Conservation (phyloP, 1,140 invertebrate genomes). For the Globodera ellingtonae region DNA sequence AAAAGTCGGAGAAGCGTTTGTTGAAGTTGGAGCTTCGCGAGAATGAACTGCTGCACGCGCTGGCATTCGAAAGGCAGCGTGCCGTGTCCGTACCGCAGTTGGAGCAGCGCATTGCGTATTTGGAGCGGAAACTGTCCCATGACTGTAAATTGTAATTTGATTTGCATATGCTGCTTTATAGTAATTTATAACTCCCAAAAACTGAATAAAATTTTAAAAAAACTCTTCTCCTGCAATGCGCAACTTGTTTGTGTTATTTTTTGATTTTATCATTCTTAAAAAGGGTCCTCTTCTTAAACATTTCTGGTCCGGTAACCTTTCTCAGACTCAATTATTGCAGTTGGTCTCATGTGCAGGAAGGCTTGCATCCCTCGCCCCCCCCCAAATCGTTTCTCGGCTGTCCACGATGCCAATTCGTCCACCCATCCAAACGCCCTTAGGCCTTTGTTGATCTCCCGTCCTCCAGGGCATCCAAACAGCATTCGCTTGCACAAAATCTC, state of each 20-base stretch:
- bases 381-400: no score
- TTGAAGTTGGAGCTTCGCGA: conserved; percentile 27
- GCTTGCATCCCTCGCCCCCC: no score
- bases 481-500: neutral
- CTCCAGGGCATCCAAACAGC: neutral
- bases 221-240: no score
- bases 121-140: conserved; percentile 19
- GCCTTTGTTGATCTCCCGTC: no score
- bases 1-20: conserved; percentile 25
- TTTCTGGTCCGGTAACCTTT: no score
- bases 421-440: no score
- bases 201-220: neutral
- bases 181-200: neutral
- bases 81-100: conserved; percentile 29
- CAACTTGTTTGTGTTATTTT: no score
- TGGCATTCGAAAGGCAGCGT: conserved; percentile 27
- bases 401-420: no score
- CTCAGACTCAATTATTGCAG: no score
- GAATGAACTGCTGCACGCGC: conserved; percentile 13
- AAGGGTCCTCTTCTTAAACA: no score
- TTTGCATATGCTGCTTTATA: neutral
- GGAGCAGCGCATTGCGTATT: conserved; percentile 12
- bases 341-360: no score
- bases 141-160: neutral
- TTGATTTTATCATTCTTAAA: no score